Conservation (phyloP, 1,140 invertebrate genomes). For the Vanessa tameamea region DNA sequence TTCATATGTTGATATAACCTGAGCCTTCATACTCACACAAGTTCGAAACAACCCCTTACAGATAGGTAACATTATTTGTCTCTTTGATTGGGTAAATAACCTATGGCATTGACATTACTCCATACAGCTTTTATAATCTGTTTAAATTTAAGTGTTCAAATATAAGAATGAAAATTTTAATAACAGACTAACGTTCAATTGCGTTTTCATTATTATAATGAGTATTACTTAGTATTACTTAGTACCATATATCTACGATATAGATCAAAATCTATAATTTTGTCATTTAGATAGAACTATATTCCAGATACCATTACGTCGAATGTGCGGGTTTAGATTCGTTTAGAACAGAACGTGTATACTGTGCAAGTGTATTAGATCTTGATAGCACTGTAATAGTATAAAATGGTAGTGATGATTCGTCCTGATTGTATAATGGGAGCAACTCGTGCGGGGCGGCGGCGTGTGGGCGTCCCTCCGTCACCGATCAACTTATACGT, state of each 20-base stretch:
- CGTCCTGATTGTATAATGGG: conserved; percentile 76
- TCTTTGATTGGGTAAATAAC: no score
- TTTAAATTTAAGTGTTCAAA: no score
- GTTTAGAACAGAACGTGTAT: conserved; percentile 5
- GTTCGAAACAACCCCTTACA: not conserved
- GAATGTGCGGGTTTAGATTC: not conserved
- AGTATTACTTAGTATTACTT: no score
- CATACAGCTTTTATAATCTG: no score
- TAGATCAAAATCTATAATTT: not conserved
- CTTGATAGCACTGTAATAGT: conserved; percentile 39
- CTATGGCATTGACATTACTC: no score
- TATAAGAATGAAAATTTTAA: no score
- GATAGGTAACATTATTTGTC: no score
- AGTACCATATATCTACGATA: not conserved
- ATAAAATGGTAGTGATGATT: conserved; percentile 53
- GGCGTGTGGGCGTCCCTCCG: conserved; percentile 66
- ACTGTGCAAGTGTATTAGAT: conserved; percentile 25
- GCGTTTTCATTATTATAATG: no score
- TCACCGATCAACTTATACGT: conserved; percentile 28
- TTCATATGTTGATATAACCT: conserved; percentile 14
- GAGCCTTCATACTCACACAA: not conserved
- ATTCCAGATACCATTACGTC: not conserved
- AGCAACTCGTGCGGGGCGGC: conserved; percentile 59
- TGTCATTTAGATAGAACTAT: conserved; percentile 2
- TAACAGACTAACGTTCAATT: no score